Base-by-base conservation (phyloP, 1,140 invertebrate species). In the Drosophila grimshawi region DNA sequence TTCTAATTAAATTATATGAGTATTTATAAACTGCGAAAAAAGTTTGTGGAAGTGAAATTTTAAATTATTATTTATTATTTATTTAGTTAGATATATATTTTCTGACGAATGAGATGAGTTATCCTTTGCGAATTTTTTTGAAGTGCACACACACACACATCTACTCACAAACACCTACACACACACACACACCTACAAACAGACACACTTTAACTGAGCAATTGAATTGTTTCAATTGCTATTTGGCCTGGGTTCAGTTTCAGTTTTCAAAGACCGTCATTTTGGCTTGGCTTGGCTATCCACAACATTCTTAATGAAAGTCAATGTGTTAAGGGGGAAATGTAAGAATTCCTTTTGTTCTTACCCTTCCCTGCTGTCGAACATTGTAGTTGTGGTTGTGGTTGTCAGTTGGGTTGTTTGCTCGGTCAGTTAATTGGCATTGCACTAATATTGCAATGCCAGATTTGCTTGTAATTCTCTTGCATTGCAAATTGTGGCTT, bases 171-270 rank as follows among this genome's bases (percentile, higher is more conserved):
- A 19, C 19, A 19, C 19, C 19, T 19, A 19, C 19, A 19, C 19
- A 19, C 19, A 19, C 19, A 43, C 39, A 48, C 45, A 29, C 8
- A 55, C 37, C 19, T 7, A 48, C 51, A 10, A 41, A 46, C 41
- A 43, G 52, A 55, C 51, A 72, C 32, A 57, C 63, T 46, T 78
- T 78, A 71, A 59, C 67, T 46, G 64, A 70, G 72, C 76, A 88
- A 86, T 88, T 86, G 83, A 86, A 86, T 86, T 86, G 85, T 86
- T 86, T 88, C 85, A 86, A 86, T 86, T 86, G 77, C 71, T 77
- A 70, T 72, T 82, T 76, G 76, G 82, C 53, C 76, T 51, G 59
- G 70, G 57, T 67, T 76, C 66, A 67, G 48, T 65, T 72, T 43
- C 46, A 59, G 63, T 43, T 49, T 49, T 51, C 49, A n/a, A 60